A percentile compares a stretch with the other conserved stretches of the same genome.
phyloP scores from a whole-genome alignment of 1,140 invertebrate species.

The Rhopalosiphum maidis region DNA sequence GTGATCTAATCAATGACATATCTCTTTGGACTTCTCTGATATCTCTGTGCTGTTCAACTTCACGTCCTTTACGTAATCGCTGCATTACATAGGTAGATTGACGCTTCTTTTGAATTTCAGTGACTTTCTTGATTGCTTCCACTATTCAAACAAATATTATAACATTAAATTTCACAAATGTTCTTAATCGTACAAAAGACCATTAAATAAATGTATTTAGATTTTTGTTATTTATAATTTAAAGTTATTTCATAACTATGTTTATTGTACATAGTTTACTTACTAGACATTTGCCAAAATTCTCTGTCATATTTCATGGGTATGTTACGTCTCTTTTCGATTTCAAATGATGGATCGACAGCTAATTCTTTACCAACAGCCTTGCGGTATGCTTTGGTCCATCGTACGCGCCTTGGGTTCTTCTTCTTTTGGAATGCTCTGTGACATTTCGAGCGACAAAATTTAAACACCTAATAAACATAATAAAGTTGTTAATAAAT shows the following conservation, averaged over 20 bases:
- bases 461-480: constrained; percentile 91
- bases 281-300: constrained; percentile 87
- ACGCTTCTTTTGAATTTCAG: constrained; percentile 83
- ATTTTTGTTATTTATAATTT: background rate
- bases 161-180: background rate
- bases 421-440: constrained; percentile 98
- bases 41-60: constrained; percentile 85
- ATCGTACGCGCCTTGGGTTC: constrained; percentile 96
- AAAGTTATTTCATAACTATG: background rate
- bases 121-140: constrained; percentile 92
- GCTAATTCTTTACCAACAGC: constrained; percentile 95
- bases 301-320: constrained; percentile 94
- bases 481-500: background rate
- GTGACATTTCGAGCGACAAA: constrained; percentile 98
- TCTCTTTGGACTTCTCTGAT: constrained; percentile 90
- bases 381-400: constrained; percentile 99
- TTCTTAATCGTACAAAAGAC: background rate
- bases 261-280: constrained; percentile 47
- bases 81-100: constrained; percentile 81
- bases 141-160: constrained; percentile 65
- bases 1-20: constrained; percentile 87
- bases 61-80: constrained; percentile 85
- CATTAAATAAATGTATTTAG: too few species aligned
- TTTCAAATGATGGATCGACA: constrained; percentile 95
- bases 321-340: constrained; percentile 91